phyloP scores from a whole-genome alignment of 2,888 invertebrate genomes.

The Drosophila flavopinicola region DNA sequence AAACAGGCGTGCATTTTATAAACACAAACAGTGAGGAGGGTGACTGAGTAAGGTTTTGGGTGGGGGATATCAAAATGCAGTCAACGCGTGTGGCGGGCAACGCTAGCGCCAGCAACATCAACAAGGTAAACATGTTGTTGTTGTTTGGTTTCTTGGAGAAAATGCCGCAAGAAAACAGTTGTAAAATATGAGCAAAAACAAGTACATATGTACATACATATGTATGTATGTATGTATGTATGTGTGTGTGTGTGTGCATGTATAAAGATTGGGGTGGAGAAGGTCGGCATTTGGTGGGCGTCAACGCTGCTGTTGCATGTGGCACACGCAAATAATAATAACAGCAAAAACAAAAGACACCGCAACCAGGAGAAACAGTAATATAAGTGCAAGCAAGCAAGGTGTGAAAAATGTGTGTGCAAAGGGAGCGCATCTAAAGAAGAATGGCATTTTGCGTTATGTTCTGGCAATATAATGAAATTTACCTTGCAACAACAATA shows the following conservation, averaged over 20 bases:
- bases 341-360: constrained; percentile 42
- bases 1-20: constrained; percentile 60
- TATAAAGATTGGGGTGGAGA: constrained; percentile 1
- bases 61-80: constrained; percentile 37
- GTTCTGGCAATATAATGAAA: constrained; percentile 14
- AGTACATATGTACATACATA: constrained; percentile 21
- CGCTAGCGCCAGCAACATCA: constrained; percentile 27
- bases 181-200: constrained; percentile 73
- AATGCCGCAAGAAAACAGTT: constrained; percentile 73
- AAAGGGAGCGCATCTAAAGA: constrained; percentile 19
- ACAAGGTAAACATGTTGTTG: constrained; percentile 37
- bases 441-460: constrained; percentile 27
- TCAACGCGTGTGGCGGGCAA: constrained; percentile 51
- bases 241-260: neutral
- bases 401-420: constrained; percentile 9
- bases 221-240: constrained; percentile 6
- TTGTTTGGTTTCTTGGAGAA: constrained; percentile 71
- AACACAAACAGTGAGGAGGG: constrained; percentile 69
- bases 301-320: constrained; percentile 27
- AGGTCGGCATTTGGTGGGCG: constrained; percentile 44
- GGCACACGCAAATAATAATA: constrained; percentile 62
- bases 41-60: constrained; percentile 21
- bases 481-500: constrained; percentile 18
- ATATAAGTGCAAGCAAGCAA: constrained; percentile 43
- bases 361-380: constrained; percentile 28